phyloP scores from a whole-genome alignment of 2,113 vertebrate genomes.

The Alaudala cheleensis region DNA sequence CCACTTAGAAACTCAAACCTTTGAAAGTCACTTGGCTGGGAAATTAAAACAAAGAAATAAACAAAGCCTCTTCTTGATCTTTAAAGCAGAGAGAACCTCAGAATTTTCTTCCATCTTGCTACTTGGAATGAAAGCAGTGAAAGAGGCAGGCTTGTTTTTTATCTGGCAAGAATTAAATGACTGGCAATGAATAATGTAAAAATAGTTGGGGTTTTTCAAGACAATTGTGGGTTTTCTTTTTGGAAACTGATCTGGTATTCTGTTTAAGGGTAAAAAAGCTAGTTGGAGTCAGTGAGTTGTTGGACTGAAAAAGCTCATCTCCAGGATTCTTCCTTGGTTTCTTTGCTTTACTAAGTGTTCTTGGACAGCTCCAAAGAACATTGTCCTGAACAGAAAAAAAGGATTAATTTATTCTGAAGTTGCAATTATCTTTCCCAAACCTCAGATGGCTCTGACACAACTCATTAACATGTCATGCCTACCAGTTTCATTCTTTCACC shows the following conservation, averaged over 20 bases:
- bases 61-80: neutral
- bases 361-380: neutral
- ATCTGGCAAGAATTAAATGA: neutral
- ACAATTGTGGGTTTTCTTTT: neutral
- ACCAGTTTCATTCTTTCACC: neutral
- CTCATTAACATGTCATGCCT: conserved; percentile 22
- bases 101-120: neutral
- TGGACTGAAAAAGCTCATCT: neutral
- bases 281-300: neutral
- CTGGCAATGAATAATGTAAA: neutral
- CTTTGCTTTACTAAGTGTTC: neutral
- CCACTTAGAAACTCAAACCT: neutral
- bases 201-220: neutral
- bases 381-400: neutral
- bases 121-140: neutral
- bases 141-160: fast-evolving
- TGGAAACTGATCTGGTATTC: neutral
- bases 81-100: neutral
- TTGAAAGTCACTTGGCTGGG: neutral
- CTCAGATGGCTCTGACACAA: conserved; percentile 34
- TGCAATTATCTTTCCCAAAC: neutral
- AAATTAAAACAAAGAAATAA: neutral
- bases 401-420: neutral
- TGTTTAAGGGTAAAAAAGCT: neutral
- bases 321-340: neutral